Conservation (phyloP, 2,797 vertebrate genomes). For the Hipposideros larvatus region DNA sequence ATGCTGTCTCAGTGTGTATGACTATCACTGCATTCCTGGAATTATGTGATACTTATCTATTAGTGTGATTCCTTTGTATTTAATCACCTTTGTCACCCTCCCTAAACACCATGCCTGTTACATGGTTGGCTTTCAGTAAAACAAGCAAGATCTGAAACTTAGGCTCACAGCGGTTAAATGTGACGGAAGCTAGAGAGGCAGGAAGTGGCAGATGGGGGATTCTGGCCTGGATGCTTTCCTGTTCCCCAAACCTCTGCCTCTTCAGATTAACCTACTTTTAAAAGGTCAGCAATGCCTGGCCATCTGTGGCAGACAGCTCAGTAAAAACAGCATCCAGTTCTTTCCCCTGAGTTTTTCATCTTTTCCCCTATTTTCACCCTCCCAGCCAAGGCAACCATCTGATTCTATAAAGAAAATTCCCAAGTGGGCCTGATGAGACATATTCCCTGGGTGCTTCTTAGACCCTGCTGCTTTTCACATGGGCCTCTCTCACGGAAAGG, state of each 20-base stretch:
- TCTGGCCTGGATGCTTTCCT: not conserved
- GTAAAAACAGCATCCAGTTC: not conserved
- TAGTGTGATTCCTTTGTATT: not conserved
- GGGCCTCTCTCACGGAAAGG: not conserved
- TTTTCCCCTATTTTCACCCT: conserved; percentile 31
- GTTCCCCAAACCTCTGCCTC: not conserved
- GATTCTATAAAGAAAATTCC: conserved; percentile 27
- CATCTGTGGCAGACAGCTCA: not conserved
- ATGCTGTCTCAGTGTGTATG: not conserved
- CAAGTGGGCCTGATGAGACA: not conserved
- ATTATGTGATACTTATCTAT: not conserved
- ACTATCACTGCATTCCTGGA: not conserved
- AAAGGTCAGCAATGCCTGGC: not conserved
- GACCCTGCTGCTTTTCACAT: not conserved
- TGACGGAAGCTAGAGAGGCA: not conserved
- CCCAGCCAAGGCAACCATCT: conserved; percentile 39
- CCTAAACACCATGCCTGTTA: not conserved
- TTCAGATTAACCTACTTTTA: conserved; percentile 36
- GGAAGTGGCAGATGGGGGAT: not conserved
- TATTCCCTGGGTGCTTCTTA: not conserved
- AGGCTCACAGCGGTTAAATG: not conserved
- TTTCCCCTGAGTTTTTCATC: conserved; percentile 40
- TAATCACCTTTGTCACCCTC: not conserved
- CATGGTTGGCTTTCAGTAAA: not conserved
- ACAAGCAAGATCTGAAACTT: not conserved